Conservation (phyloP, 2,888 invertebrate species). For the Leptinotarsa rubiginosa region DNA sequence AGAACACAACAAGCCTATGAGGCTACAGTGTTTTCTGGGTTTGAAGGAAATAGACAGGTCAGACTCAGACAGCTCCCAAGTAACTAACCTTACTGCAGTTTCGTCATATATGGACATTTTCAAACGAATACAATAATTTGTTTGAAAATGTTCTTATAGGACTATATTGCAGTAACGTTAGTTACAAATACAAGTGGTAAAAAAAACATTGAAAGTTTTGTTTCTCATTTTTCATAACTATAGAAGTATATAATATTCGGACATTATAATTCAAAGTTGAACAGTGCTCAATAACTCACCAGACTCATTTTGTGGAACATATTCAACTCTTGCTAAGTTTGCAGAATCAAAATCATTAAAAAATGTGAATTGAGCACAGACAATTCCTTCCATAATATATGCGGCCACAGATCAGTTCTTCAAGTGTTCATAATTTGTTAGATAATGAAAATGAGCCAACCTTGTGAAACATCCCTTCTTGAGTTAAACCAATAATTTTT, state of each 20-base stretch:
- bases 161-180: no score
- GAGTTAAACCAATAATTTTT: background rate
- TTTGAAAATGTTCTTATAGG: no score
- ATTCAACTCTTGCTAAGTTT: constrained; percentile 86
- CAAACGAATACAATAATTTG: no score
- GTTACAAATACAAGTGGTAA: no score
- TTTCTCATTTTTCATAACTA: background rate
- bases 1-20: no score
- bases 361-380: constrained; percentile 82
- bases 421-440: constrained; percentile 3
- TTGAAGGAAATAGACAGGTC: no score
- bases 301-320: constrained; percentile 68
- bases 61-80: no score
- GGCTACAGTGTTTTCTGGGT: no score
- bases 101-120: no score
- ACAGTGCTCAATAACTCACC: constrained; percentile 4
- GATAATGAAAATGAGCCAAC: background rate
- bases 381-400: constrained; percentile 66
- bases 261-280: background rate
- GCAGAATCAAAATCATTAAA: constrained; percentile 92
- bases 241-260: background rate
- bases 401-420: constrained; percentile 17
- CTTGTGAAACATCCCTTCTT: background rate
- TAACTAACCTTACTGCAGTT: no score
- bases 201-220: no score